Base-by-base conservation (phyloP, 1,140 invertebrate species). In the Drosophila tani region DNA sequence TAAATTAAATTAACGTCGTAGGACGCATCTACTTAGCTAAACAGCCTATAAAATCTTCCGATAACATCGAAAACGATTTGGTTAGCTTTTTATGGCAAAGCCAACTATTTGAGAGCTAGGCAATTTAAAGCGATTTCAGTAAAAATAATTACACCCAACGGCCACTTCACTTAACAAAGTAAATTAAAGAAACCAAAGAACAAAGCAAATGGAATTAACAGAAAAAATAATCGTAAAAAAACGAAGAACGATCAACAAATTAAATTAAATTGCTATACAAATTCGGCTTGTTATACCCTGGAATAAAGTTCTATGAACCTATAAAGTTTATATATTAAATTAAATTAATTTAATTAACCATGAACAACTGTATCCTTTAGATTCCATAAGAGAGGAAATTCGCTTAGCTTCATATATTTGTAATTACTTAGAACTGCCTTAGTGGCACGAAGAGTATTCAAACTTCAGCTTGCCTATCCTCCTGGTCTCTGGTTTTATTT, bases 181-280 rank as follows among this genome's bases (percentile, higher is more conserved):
- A 35, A 50, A 64, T 68, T 64, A 51, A 24, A 38, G 8, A 49
- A 41, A 21, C 59, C 32, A 60, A 11, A 41, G 47, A 59, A 68
- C 50, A 83, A 60, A 80, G 45, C 56, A 27, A 59, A 57, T 63
- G 40, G 41, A 47, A 51, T 14, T 15, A 46, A 55, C 45, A 62
- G 29, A 17, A 19, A 59, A 40, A 46, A 53, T 43, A 73, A 38
- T 58, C 17, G 43, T 74, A 47, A 55, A 66, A 59, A 38, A 79
- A 65, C 62, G 27, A 80, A 79, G 50, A 84, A 70, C 50, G 65
- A 49, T 32, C 24, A 74, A 59, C 71, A 75, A 82, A 82, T 85
- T 82, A 86, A 82, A 86, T 68, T 64, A 82, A 85, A 82, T 83
- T 80, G 76, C 76, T 73, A 62, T 57, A 76, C 76, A 77, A 80